Base-by-base conservation (phyloP, 2,113 vertebrate species). In the Zosterops borbonicus region DNA sequence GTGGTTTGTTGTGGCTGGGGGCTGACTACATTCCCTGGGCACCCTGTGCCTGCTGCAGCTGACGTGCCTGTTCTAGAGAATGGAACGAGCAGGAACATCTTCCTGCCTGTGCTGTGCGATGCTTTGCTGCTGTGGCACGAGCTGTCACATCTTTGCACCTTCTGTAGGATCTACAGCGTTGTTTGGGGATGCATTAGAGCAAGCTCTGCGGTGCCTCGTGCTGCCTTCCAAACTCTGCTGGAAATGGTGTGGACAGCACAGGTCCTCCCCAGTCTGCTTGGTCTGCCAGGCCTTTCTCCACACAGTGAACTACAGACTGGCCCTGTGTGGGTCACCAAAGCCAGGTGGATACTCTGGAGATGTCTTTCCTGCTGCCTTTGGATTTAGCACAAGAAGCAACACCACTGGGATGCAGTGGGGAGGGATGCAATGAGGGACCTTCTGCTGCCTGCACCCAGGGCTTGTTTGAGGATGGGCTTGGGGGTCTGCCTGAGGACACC, bases 381-480 rank as follows among this genome's bases (percentile, higher is more conserved):
- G 8, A 13, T 84, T 53, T 53, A 47, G 27, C 2, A 1, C 41
- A 53, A 64, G 58, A 33, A 83, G 31, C 46, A 39, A 2, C 0
- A 2, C 63, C 44, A 14, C 25, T 24, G 53, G 67, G 7, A 9
- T 44, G 83, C 13, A 14, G 24, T 10, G 9, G 56, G 77, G 42
- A 67, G 42, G 65, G 63, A 19, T 18, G 60, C 0, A 0, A 25
- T 64, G 55, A 84, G 42, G 39, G 56, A n/a, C 24, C 16, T 67
- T 39, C 29, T 52, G 17, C 46, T 3, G 10, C 68, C 58, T 53
- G 20, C 16, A 3, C 27, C 67, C 21, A 6, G 21, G n/a, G 18
- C 0, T 0, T n/a, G 35, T 39, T 27, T 21, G 69, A 62, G 11
- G 18, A 31, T 2, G 2, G 25, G 5, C 47, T 44, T 8, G 49